phyloP scores from a whole-genome alignment of 2,113 vertebrate genomes.

The Phalacrocorax aristotelis region DNA sequence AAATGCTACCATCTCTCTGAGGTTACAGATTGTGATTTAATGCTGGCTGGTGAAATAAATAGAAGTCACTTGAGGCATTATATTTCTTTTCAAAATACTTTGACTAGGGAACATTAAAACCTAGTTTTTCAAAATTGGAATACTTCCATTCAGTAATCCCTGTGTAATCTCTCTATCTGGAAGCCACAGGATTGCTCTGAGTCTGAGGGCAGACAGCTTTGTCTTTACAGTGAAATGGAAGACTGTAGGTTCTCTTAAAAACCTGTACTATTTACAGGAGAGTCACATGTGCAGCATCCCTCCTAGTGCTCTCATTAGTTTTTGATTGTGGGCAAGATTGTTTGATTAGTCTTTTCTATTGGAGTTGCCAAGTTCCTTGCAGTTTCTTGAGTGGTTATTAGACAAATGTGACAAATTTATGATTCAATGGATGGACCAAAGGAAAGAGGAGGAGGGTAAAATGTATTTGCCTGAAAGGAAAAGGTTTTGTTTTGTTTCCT shows the following conservation, averaged over 20 bases:
- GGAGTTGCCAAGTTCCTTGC: not conserved
- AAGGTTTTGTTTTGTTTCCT: not conserved
- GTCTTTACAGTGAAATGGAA: not conserved
- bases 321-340: not conserved
- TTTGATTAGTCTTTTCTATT: not conserved
- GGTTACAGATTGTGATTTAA: not conserved
- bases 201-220: not conserved
- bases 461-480: not conserved
- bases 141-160: constrained; percentile 22
- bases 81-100: not conserved
- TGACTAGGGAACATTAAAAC: not conserved
- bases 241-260: not conserved
- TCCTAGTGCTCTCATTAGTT: not conserved
- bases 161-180: not conserved
- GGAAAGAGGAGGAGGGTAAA: not conserved
- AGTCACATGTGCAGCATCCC: not conserved
- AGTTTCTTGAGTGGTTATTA: not conserved
- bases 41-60: not conserved
- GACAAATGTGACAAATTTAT: not conserved
- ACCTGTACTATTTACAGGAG: not conserved
- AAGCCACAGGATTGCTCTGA: not conserved
- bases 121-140: constrained; percentile 3
- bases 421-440: not conserved
- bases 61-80: not conserved
- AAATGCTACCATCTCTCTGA: not conserved